Evolutionary conservation across 2,113 vertebrate genomes (phyloP).

Genomic region (Lamprologus tigripictilis): DNA sequence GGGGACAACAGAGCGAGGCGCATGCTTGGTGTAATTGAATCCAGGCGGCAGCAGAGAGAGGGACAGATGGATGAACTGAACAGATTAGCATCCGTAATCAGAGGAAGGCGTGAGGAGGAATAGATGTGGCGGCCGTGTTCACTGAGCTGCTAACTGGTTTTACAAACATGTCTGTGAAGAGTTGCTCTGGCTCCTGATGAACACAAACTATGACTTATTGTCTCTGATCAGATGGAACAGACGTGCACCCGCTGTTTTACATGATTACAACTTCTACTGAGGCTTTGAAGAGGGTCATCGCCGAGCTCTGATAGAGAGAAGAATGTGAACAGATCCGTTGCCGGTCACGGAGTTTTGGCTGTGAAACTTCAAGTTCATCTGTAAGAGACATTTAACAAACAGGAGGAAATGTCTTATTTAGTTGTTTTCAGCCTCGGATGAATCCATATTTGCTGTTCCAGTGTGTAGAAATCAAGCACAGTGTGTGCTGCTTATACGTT

Average conservation of each 20-base stretch:
- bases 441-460: background rate
- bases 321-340: background rate
- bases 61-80: conserved; percentile 39
- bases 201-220: conserved; percentile 3
- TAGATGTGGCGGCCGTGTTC: conserved; percentile 6
- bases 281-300: background rate
- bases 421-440: background rate
- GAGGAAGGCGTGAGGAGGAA: conserved; percentile 25
- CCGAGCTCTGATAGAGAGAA: background rate
- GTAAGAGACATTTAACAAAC: background rate
- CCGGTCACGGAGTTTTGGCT: background rate
- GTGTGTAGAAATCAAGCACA: background rate
- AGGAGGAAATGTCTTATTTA: background rate
- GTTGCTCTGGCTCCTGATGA: background rate
- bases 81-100: conserved; percentile 40
- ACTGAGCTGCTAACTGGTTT: conserved; percentile 3
- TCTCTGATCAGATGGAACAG: background rate
- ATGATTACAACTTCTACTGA: background rate
- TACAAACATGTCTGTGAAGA: conserved; percentile 1
- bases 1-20: background rate
- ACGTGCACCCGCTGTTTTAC: background rate
- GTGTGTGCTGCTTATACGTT: background rate
- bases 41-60: background rate
- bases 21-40: conserved; percentile 17
- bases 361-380: background rate